Evolutionary conservation across 2,797 vertebrate genomes (phyloP), one percentile per base, ranked within the genome.

Genomic region (Ctenopoma kingsleyae): DNA sequence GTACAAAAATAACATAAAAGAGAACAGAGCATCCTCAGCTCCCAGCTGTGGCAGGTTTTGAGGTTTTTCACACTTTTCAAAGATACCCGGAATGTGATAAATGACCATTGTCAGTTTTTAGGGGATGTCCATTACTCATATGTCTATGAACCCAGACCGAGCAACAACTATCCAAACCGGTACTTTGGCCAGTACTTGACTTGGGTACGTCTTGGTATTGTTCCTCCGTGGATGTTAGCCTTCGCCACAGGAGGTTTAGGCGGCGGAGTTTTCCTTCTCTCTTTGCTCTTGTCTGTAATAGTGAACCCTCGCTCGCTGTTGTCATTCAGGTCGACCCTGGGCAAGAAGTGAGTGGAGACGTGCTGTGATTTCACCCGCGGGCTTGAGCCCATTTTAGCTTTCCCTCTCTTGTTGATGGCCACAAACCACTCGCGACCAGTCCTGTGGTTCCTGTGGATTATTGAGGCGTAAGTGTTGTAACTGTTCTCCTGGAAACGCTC

Each of bases 401-500:
- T 98, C 3, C 98, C 98, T 27, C 96, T 83, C 82, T 99, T 99
- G 80, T 99, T 99, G 78, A 99, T 94, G 1, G 98, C 98, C 92
- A 99, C 96, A 0, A 96, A 98, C 98, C 98, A 99, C 62, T 95
- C 94, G 0, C 97, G 93, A 0, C 96, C 96, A 0, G 95, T 96
- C 69, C 94, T 89, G 0, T 92, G 95, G 85, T 96, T 96, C 87
- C 88, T 92, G 87, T 99, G 95, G 50, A 94, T 86, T 0, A 95
- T 95, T 0, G 98, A 99, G 61, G 98, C 95, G 0, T 99, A 99
- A 0, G 98, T 99, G 91, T 99, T 99, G 88, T 99, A 99, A 90
- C 98, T 97, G 95, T 99, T 99, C 92, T 99, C 98, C 89, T 99
- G 98, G 92, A 99, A 99, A 19, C 97, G 92, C 82, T 99, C 98